phyloP scores from a whole-genome alignment of 1,140 invertebrate genomes.

The Drosophila nigromelanica region DNA sequence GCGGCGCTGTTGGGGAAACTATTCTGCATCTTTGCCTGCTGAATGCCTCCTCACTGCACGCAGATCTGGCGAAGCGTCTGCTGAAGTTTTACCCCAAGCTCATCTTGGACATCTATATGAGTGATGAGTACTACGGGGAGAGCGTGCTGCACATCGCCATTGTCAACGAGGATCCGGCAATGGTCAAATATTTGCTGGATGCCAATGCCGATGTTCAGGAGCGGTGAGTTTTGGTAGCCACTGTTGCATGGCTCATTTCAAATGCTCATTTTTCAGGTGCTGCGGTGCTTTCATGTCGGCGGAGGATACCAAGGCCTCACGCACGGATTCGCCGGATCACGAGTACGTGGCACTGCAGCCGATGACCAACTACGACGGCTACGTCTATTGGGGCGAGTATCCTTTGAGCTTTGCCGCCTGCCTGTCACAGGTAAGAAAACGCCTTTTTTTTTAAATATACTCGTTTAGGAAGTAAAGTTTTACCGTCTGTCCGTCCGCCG shows the following conservation, averaged over 20 bases:
- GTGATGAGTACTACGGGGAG: constrained; percentile 98
- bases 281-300: constrained; percentile 98
- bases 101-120: constrained; percentile 97
- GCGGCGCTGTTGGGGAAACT: constrained; percentile 98
- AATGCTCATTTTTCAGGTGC: constrained; percentile 84
- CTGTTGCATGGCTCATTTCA: background rate
- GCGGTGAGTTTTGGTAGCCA: constrained; percentile 83
- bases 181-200: constrained; percentile 98
- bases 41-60: constrained; percentile 94
- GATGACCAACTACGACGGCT: constrained; percentile 97
- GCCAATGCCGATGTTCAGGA: constrained; percentile 95
- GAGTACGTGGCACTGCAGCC: constrained; percentile 94
- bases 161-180: constrained; percentile 98
- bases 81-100: constrained; percentile 96
- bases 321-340: constrained; percentile 94
- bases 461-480: no score
- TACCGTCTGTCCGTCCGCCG: no score
- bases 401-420: constrained; percentile 98
- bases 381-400: constrained; percentile 99
- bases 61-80: constrained; percentile 96
- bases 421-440: constrained; percentile 88
- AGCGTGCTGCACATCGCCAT: constrained; percentile 98
- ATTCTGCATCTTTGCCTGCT: constrained; percentile 97
- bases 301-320: constrained; percentile 97
- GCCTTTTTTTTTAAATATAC: no score